Evolutionary conservation across 2,888 invertebrate genomes (phyloP).

Genomic region (Ditula angustiorana): DNA sequence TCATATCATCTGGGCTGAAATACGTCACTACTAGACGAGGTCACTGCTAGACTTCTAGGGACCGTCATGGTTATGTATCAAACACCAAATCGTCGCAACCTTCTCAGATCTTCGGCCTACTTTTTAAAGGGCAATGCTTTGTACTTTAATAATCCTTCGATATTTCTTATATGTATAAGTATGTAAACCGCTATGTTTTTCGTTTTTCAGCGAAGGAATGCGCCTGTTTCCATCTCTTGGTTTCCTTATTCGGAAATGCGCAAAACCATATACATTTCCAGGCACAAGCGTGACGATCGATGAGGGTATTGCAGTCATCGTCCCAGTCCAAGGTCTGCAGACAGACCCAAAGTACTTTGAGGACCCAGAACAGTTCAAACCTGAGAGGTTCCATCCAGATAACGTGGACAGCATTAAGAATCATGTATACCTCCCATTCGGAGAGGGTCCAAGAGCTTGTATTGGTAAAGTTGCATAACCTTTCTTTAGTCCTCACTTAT

Average conservation of each 20-base stretch:
- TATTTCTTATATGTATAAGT: no score
- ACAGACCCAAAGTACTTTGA: constrained; percentile 66
- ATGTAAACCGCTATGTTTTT: not conserved
- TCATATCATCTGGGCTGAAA: no score
- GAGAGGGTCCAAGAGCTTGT: constrained; percentile 66
- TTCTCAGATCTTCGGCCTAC: not conserved
- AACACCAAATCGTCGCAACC: no score
- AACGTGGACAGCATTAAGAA: constrained; percentile 42
- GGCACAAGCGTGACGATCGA: constrained; percentile 34
- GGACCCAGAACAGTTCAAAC: constrained; percentile 59
- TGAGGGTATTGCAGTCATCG: not conserved
- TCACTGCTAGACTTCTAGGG: no score
- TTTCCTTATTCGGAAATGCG: constrained; percentile 59
- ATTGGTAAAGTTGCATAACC: constrained; percentile 56
- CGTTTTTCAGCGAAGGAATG: constrained; percentile 54
- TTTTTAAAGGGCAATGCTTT: not conserved
- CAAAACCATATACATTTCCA: constrained; percentile 52
- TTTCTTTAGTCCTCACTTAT: no score
- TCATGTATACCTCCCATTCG: constrained; percentile 69
- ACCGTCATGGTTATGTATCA: no score
- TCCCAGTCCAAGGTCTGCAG: constrained; percentile 50
- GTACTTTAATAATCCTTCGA: no score
- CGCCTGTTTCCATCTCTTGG: constrained; percentile 66
- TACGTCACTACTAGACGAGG: no score
- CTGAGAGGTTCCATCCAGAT: constrained; percentile 58